Evolutionary conservation across 2,113 vertebrate genomes (phyloP).

Genomic region (Cygnus atratus): DNA sequence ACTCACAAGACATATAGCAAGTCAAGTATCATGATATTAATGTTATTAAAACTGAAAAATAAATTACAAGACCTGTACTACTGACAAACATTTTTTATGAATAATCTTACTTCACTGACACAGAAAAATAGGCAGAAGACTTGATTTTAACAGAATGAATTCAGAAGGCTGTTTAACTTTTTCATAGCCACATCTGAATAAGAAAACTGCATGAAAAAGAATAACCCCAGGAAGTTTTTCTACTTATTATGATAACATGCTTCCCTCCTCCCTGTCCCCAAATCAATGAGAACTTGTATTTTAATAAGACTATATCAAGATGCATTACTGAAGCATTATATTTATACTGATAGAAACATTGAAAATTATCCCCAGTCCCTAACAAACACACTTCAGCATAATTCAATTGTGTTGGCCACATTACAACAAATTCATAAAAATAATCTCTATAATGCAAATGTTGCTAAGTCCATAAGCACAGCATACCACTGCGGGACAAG

Average conservation of each 20-base stretch:
- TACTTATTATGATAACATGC: background rate
- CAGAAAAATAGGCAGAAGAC: background rate
- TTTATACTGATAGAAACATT: background rate
- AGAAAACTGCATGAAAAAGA: background rate
- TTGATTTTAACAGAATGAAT: background rate
- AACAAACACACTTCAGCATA: background rate
- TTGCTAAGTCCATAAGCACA: background rate
- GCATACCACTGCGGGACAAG: background rate
- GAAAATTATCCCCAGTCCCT: background rate
- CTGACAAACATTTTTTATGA: background rate
- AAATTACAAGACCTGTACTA: background rate
- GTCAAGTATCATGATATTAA: background rate
- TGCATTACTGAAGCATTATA: background rate
- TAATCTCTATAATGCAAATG: background rate
- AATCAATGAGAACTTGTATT: background rate
- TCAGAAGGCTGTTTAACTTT: background rate
- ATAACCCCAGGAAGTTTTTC: background rate
- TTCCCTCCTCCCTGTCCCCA: background rate
- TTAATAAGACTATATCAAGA: background rate
- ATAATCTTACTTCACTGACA: background rate
- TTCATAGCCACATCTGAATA: background rate
- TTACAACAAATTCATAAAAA: background rate
- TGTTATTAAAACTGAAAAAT: conserved; percentile 1
- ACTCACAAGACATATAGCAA: background rate
- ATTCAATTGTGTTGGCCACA: background rate